phyloP scores from a whole-genome alignment of 1,140 invertebrate species.

The Neocloeon triangulifer region DNA sequence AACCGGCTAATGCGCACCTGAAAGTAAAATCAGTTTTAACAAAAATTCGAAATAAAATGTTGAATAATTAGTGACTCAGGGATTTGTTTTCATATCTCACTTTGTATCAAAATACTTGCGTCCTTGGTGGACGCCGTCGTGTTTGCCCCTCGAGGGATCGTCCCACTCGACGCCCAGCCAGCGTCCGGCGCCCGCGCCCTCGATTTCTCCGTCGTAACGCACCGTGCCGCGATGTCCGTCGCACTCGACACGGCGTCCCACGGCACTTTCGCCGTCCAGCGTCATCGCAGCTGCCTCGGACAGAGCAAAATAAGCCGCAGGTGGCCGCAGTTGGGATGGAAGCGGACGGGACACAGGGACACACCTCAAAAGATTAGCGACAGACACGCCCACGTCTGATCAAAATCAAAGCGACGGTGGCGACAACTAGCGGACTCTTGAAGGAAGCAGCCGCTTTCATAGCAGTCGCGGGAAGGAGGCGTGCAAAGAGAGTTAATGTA shows the following conservation, averaged over 20 bases:
- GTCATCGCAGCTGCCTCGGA: too few species aligned
- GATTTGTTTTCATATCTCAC: not conserved
- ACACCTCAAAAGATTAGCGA: too few species aligned
- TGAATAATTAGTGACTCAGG: not conserved
- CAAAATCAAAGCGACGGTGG: too few species aligned
- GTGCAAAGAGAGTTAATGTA: too few species aligned
- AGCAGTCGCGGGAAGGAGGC: too few species aligned
- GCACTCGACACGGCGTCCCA: slow-evolving; percentile 27
- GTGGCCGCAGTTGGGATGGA: too few species aligned
- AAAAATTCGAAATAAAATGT: slow-evolving; percentile 1
- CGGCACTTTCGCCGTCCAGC: too few species aligned
- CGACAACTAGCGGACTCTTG: too few species aligned
- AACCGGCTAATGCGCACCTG: slow-evolving; percentile 45
- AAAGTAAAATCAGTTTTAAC: slow-evolving; percentile 10
- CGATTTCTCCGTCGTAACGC: slow-evolving; percentile 33
- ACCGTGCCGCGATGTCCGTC: slow-evolving; percentile 29
- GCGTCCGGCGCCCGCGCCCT: slow-evolving; percentile 27
- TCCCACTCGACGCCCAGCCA: slow-evolving; percentile 94
- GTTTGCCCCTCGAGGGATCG: slow-evolving; percentile 62
- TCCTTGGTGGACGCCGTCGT: slow-evolving; percentile 64
- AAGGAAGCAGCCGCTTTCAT: too few species aligned
- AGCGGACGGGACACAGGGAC: too few species aligned
- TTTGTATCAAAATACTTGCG: slow-evolving; percentile 50
- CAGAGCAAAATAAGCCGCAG: too few species aligned
- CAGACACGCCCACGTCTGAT: too few species aligned